A percentile compares a stretch with the other conserved stretches of the same genome.
Evolutionary conservation across 2,888 invertebrate species (phyloP).

Genomic region (Agrilus mali): DNA sequence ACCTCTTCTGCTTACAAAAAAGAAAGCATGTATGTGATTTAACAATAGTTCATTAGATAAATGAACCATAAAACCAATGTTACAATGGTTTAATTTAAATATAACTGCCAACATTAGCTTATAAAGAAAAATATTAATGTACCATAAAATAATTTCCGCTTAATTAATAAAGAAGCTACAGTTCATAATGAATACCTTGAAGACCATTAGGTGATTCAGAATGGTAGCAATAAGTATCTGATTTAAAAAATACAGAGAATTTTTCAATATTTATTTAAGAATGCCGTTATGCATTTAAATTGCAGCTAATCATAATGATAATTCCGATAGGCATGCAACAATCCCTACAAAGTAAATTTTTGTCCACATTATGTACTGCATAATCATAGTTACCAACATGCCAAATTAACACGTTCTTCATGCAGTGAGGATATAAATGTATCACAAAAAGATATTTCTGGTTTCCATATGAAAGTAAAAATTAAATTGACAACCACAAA

Average conservation of each 20-base stretch:
- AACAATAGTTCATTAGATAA: too few relatives aligned
- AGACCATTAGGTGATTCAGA: constrained; percentile 55
- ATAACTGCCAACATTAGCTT: constrained; percentile 22
- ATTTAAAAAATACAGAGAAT: constrained; percentile 59
- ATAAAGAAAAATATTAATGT: constrained; percentile 17
- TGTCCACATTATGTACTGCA: too few relatives aligned
- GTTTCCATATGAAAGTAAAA: too few relatives aligned
- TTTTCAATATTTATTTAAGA: constrained; percentile 43
- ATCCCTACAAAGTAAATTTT: too few relatives aligned
- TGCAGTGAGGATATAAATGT: too few relatives aligned
- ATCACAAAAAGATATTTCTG: too few relatives aligned
- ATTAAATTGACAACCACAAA: too few relatives aligned
- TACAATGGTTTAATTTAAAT: constrained; percentile 17
- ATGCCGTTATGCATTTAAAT: constrained; percentile 44
- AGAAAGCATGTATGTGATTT: too few relatives aligned
- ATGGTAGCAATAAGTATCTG: constrained; percentile 55
- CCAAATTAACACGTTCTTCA: too few relatives aligned
- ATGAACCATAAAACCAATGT: too few relatives aligned
- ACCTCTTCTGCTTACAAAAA: too few relatives aligned
- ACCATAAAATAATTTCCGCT: constrained; percentile 33
- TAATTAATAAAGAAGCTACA: constrained; percentile 42
- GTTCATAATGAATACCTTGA: constrained; percentile 53
- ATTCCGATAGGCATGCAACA: constrained; percentile 37
- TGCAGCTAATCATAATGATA: constrained; percentile 45
- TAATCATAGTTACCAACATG: too few relatives aligned